Conservation (phyloP, 2,113 vertebrate species). For the Oryzias celebensis region DNA sequence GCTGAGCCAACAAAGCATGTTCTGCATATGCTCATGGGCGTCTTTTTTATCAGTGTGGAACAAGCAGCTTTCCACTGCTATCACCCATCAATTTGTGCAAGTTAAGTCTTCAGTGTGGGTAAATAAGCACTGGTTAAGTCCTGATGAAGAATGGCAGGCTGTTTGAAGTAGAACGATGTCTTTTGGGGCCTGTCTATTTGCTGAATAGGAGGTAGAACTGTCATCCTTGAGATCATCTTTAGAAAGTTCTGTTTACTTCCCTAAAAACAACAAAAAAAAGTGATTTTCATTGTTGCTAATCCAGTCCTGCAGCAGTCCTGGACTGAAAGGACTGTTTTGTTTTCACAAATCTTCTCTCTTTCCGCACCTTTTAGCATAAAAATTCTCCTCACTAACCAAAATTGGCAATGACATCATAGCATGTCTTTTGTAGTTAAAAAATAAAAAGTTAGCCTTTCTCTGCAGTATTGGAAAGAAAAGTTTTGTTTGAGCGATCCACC, state of each 20-base stretch:
- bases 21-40: conserved; percentile 73
- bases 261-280: not conserved
- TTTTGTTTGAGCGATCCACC: too few relatives aligned
- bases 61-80: conserved; percentile 68
- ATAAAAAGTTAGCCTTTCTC: too few relatives aligned
- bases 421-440: too few relatives aligned
- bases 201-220: conserved; percentile 30
- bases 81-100: conserved; percentile 57
- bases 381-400: too few relatives aligned
- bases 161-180: conserved; percentile 27
- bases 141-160: conserved; percentile 71
- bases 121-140: conserved; percentile 68
- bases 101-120: conserved; percentile 59
- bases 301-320: too few relatives aligned
- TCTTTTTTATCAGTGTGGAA: conserved; percentile 70
- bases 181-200: conserved; percentile 41
- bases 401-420: too few relatives aligned
- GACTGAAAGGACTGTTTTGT: too few relatives aligned
- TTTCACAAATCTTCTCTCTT: too few relatives aligned
- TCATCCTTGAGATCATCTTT: conserved; percentile 33
- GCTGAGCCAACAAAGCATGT: conserved; percentile 68
- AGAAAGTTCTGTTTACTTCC: conserved; percentile 11
- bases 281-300: too few relatives aligned
- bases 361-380: too few relatives aligned
- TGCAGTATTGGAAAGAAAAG: too few relatives aligned